Evolutionary conservation across 2,113 vertebrate genomes (phyloP).

Genomic region (Coryphaenoides rupestris): DNA sequence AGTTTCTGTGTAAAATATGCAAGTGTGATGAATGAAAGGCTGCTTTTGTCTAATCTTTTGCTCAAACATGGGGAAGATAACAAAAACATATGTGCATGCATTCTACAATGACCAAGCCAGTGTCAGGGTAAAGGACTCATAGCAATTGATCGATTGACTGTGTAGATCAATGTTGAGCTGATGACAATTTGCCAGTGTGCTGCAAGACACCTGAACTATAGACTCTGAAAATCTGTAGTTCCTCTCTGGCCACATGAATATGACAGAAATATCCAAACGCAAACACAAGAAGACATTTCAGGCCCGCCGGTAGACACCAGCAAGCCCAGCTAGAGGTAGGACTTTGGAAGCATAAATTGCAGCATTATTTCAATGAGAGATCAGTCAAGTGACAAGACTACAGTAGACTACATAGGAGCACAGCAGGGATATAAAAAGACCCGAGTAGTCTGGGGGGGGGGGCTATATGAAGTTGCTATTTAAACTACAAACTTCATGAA

Average conservation of each 20-base stretch:
- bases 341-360: constrained; percentile 21
- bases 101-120: too few species aligned
- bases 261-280: background rate
- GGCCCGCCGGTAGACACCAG: constrained; percentile 7
- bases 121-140: too few species aligned
- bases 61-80: too few species aligned
- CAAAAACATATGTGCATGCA: too few species aligned
- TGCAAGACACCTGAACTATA: background rate
- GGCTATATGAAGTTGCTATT: background rate
- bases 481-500: too few species aligned
- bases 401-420: background rate
- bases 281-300: background rate
- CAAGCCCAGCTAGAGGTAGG: constrained; percentile 35
- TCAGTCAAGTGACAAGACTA: background rate
- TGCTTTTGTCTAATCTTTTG: too few species aligned
- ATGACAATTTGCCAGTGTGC: too few species aligned
- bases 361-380: background rate
- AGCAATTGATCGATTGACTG: too few species aligned
- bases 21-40: too few species aligned
- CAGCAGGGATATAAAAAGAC: background rate
- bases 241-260: background rate
- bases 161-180: too few species aligned
- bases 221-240: background rate
- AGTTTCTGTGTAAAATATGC: too few species aligned
- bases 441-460: background rate